Evolutionary conservation across 2,113 vertebrate species (phyloP), one percentile per base, ranked within the genome.

Genomic region (Ascaphus truei): DNA sequence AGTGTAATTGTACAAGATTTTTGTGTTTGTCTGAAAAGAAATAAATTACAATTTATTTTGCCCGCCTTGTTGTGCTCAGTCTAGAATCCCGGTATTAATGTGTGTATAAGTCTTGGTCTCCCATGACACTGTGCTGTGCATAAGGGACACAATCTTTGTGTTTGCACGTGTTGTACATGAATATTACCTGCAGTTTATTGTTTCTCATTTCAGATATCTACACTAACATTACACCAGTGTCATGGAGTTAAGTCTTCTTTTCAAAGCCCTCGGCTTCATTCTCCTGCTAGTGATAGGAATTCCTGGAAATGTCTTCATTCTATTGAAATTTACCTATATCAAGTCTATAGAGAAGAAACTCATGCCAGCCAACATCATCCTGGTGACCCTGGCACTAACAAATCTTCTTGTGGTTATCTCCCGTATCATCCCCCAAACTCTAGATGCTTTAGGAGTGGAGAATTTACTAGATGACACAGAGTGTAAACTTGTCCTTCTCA

Each of bases 401-500:
- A 56, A 67, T 30, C 18, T 67, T 27, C 48, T 67, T 20, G 12
- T 67, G 22, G 5, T 56, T 33, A 9, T 71, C 11, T 51, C 39
- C 16, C 68, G 68, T n/a, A 25, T 59, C 1, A 62, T 71, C 11
- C 67, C 56, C 8, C 67, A 71, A 18, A 31, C 23, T 6, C 26
- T 71, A 6, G 10, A 58, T 20, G 56, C 67, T 5, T 9, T 71
- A 7, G 67, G 41, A 18, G 31, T 51, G 18, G n/a, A 50, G n/a
- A 29, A 57, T 27, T 43, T 62, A 9, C 22, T 57, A 7, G 25
- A 71, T 39, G 26, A 41, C 23, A 11, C 34, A 5, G 41, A 37
- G 6, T 71, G 68, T 31, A 71, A 71, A 39, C n/a, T 71, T 25
- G n/a, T 51, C 12, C 22, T 71, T 12, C 50, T 41, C 31, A 62